These are phyloP conservation scores for Helostoma temminkii DNA, from an alignment of 2,797 vertebrate species.

Conservation along the genomic window DNA sequence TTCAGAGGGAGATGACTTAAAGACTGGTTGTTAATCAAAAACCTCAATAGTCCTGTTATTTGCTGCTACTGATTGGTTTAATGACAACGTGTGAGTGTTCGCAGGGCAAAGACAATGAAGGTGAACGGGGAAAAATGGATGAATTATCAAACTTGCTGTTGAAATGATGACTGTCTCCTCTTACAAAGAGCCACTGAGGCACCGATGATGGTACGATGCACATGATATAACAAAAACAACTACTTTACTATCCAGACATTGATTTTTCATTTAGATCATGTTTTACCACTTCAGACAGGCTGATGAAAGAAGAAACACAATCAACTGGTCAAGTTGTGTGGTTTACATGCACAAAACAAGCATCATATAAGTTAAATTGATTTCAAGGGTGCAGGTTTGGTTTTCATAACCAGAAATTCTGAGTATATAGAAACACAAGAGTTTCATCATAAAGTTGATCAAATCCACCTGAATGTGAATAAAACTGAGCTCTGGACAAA, in stretches of 20 bases:
- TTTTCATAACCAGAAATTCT: too few relatives aligned
- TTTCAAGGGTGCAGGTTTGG: too few relatives aligned
- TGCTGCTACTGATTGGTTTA: slow-evolving; percentile 20
- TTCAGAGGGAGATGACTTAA: neutral
- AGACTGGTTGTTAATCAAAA: slow-evolving; percentile 38
- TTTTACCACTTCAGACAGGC: neutral
- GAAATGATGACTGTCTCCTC: neutral
- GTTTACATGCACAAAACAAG: too few relatives aligned
- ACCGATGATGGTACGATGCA: too few relatives aligned
- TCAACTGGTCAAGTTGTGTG: too few relatives aligned
- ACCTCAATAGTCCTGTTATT: slow-evolving; percentile 21
- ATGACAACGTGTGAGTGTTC: neutral
- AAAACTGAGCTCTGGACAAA: too few relatives aligned
- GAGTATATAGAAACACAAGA: too few relatives aligned
- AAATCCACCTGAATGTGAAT: too few relatives aligned
- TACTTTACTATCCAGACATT: neutral
- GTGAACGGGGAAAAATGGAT: slow-evolving; percentile 39
- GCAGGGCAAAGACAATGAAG: slow-evolving; percentile 15
- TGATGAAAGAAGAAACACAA: neutral
- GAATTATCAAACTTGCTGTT: neutral
- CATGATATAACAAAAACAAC: neutral
- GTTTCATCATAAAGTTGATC: too few relatives aligned
- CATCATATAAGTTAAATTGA: too few relatives aligned
- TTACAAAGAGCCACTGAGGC: slow-evolving; percentile 14
- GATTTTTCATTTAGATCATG: neutral